Evolutionary conservation across 2,888 invertebrate genomes (phyloP).

Genomic region (Spodoptera littoralis): DNA sequence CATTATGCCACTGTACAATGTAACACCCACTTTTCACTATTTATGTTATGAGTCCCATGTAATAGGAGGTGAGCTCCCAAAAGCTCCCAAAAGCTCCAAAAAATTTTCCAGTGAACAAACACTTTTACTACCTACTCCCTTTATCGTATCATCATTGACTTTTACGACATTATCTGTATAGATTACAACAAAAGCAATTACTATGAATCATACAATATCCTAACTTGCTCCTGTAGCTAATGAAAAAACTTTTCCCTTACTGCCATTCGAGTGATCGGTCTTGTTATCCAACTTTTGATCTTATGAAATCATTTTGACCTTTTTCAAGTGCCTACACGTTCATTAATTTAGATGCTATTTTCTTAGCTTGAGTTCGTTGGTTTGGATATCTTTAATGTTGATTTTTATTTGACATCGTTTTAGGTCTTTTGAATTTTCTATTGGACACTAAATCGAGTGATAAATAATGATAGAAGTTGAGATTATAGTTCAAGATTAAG

Average conservation of each 20-base stretch:
- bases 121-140: no score
- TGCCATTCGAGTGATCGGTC: slow-evolving; percentile 45
- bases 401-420: not conserved
- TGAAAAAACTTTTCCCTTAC: slow-evolving; percentile 57
- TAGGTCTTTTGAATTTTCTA: no score
- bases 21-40: no score
- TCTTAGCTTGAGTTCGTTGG: slow-evolving; percentile 1
- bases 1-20: no score
- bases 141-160: slow-evolving; percentile 26
- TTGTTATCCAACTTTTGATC: slow-evolving; percentile 51
- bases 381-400: slow-evolving; percentile 14
- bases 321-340: slow-evolving; percentile 33
- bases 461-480: no score
- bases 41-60: no score
- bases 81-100: no score
- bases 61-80: no score
- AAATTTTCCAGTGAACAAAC: no score
- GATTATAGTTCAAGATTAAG: no score
- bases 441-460: no score
- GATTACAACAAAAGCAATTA: slow-evolving; percentile 58
- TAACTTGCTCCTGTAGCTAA: slow-evolving; percentile 52
- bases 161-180: slow-evolving; percentile 41
- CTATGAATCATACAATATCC: slow-evolving; percentile 58
- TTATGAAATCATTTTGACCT: slow-evolving; percentile 52
- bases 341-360: slow-evolving; percentile 36